Conservation (phyloP, 92 coral and sea anemone genomes). For the Epizoanthus stellaris region DNA sequence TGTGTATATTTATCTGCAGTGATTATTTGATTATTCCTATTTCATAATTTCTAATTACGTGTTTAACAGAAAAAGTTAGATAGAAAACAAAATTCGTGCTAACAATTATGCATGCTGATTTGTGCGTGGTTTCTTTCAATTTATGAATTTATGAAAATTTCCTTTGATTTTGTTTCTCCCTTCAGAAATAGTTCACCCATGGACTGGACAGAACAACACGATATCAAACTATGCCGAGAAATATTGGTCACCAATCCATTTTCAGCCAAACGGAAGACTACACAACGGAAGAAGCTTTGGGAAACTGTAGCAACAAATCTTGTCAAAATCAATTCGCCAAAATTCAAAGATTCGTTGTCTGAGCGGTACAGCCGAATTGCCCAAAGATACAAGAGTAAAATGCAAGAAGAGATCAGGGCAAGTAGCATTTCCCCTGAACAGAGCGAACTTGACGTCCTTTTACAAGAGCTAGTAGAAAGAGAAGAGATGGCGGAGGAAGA, state of each 20-base stretch:
- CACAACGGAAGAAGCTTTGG: slow-evolving; percentile 30
- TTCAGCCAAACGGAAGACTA: slow-evolving; percentile 40
- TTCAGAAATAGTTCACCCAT: slow-evolving; percentile 29
- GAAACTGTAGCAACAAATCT: slow-evolving; percentile 31
- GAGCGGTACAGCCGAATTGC: slow-evolving; percentile 47
- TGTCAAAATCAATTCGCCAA: slow-evolving; percentile 38
- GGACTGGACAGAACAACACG: slow-evolving; percentile 51
- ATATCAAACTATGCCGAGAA: slow-evolving; percentile 28
- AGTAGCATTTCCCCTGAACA: slow-evolving; percentile 54
- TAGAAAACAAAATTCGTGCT: not conserved
- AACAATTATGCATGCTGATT: not conserved
- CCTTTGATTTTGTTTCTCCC: not conserved
- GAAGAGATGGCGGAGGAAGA: slow-evolving; percentile 53
- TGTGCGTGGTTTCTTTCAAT: slow-evolving; percentile 17
- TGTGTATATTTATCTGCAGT: slow-evolving; percentile 44
- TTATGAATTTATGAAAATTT: not conserved
- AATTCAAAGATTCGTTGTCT: slow-evolving; percentile 31
- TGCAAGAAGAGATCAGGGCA: slow-evolving; percentile 43
- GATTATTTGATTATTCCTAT: slow-evolving; percentile 21
- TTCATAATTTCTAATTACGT: slow-evolving; percentile 35
- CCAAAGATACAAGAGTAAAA: slow-evolving; percentile 39
- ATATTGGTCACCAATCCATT: slow-evolving; percentile 36
- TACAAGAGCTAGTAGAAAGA: slow-evolving; percentile 55
- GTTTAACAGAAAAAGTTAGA: slow-evolving; percentile 25
- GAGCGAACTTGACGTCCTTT: slow-evolving; percentile 55